These are phyloP conservation scores for Adoxophyes honmai DNA, from an alignment of 1,140 invertebrate genomes.

Conservation along the genomic window DNA sequence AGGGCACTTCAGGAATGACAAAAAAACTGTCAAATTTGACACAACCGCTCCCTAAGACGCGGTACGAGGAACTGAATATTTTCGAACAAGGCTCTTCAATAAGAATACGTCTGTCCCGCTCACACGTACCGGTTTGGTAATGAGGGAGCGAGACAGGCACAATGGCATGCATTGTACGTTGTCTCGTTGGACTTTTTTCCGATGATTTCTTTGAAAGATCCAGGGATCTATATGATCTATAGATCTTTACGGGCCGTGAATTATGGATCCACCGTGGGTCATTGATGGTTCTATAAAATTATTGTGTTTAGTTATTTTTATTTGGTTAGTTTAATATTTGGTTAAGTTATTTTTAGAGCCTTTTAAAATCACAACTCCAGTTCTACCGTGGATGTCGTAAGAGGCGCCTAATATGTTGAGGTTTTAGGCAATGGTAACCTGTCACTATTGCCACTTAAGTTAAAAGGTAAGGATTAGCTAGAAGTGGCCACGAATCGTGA, in stretches of 20 bases:
- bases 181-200: conserved; percentile 18
- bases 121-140: not conserved
- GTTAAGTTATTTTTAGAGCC: no score
- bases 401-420: no score
- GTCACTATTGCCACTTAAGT: no score
- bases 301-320: conserved; percentile 15
- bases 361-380: no score
- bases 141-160: not conserved
- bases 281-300: conserved; percentile 19
- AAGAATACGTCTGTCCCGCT: not conserved
- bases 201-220: conserved; percentile 22
- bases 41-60: not conserved
- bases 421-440: no score
- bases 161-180: conserved; percentile 7
- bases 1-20: not conserved
- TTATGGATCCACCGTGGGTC: conserved; percentile 14
- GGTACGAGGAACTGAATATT: not conserved
- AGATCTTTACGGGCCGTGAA: conserved; percentile 18
- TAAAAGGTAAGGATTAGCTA: no score
- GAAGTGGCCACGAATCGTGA: no score
- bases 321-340: not conserved
- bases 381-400: no score
- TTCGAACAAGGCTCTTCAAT: not conserved
- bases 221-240: conserved; percentile 22
- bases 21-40: not conserved